These are phyloP conservation scores for Pelobates fuscus DNA, from an alignment of 2,113 vertebrate genomes.

Conservation along the genomic window DNA sequence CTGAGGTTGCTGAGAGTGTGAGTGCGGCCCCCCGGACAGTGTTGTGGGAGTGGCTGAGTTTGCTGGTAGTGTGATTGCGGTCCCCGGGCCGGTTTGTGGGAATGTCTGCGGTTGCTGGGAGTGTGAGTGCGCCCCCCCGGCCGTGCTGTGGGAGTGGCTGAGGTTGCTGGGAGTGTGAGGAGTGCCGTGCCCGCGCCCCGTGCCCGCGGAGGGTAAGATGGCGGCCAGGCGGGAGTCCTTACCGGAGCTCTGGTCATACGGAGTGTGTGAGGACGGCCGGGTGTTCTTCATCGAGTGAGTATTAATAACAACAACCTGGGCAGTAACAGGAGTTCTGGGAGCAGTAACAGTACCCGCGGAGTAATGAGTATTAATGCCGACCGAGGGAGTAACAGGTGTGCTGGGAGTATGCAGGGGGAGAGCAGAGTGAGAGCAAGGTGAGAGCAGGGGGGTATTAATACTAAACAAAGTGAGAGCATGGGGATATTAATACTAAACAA, in stretches of 20 bases:
- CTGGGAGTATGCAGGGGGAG: neutral
- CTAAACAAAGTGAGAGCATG: too few species aligned
- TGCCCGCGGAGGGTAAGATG: constrained; percentile 72
- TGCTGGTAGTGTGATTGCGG: too few species aligned
- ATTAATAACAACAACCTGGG: neutral
- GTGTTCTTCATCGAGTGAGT: constrained; percentile 94
- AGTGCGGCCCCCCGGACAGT: too few species aligned
- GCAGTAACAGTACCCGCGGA: too few species aligned
- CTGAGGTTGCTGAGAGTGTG: too few species aligned
- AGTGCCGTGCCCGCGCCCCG: neutral
- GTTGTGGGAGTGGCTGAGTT: too few species aligned
- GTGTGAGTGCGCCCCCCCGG: constrained; percentile 5
- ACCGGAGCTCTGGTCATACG: constrained; percentile 92
- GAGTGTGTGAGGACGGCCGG: constrained; percentile 87
- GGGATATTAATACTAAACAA: too few species aligned
- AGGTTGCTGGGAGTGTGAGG: constrained; percentile 10
- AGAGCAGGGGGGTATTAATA: too few species aligned
- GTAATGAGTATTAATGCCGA: too few species aligned
- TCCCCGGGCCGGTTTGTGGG: constrained; percentile 17
- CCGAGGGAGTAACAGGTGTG: neutral
- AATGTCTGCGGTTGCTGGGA: too few species aligned
- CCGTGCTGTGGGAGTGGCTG: constrained; percentile 18
- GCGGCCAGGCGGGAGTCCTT: constrained; percentile 90
- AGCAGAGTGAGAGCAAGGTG: too few species aligned
- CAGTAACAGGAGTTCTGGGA: neutral